Base-by-base conservation (phyloP, 2,113 vertebrate species). In the Triplophysa rosa region DNA sequence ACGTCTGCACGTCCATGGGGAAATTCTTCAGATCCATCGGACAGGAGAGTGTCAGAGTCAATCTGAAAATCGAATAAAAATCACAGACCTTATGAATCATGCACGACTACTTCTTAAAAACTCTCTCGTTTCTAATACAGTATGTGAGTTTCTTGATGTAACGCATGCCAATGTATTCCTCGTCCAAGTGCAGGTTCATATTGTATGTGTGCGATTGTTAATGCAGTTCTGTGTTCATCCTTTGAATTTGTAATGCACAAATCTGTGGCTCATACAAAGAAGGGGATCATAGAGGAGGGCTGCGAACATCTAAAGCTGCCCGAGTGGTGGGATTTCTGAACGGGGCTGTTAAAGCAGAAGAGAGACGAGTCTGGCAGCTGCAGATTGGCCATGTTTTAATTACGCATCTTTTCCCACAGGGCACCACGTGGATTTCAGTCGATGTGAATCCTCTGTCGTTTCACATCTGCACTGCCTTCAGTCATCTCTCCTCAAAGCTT, bases 11-110 rank as follows among this genome's bases (percentile, higher is more conserved):
- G 77, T 99, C 97, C 97, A 99, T 99, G 8, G 97, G 97, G 86
- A 99, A 99, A 91, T 99, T 99, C 87, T 99, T 99, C 62, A 99
- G 95, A 88, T 98, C 96, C 97, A 99, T 98, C 2, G 97, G 97
- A 86, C 97, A 99, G 29, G 97, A 99, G 45, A 99, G 92, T 29
- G 95, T 99, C 89, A 99, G 91, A 14, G 97, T 99, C 82, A 99
- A 90, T 83, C 97, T 99, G 91, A 87, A 89, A 93, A 71, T 2
- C 5, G 2, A 87, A 91, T 54, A 90, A 86, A 65, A 58, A n/a
- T 13, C 5, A 58, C 4, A 37, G 54, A 82, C 49, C 19, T 37
- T 21, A 52, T 40, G n/a, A 65, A 59, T 47, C 12, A n/a, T 14
- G 24, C 17, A 47, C n/a, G 8, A 8, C 17, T 58, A 7, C 9